Percentiles rank a stretch among this genome's conserved stretches.
phyloP scores from a whole-genome alignment of 1,140 invertebrate species.

The Prorops nasuta region DNA sequence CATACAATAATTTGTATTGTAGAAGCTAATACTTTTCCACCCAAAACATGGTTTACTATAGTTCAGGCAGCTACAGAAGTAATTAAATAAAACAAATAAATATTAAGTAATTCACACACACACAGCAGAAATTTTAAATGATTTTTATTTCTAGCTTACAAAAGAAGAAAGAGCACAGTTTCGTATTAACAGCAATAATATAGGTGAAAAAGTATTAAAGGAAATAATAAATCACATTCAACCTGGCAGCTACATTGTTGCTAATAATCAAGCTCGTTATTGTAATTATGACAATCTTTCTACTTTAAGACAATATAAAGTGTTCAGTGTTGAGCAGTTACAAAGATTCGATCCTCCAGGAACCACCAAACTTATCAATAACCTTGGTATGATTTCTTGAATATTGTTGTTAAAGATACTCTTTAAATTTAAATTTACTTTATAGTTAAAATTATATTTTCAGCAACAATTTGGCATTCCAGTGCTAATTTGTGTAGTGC shows the following conservation, averaged over 20 bases:
- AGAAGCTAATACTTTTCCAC: slow-evolving; percentile 49
- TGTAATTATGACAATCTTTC: slow-evolving; percentile 49
- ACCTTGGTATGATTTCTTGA: slow-evolving; percentile 36
- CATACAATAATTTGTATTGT: slow-evolving; percentile 56
- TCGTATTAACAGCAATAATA: slow-evolving; percentile 19
- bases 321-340: slow-evolving; percentile 49
- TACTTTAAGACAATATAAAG: slow-evolving; percentile 44
- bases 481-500: slow-evolving; percentile 52
- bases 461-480: slow-evolving; percentile 55
- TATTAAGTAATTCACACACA: slow-evolving; percentile 12
- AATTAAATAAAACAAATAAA: too few relatives aligned
- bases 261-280: slow-evolving; percentile 46
- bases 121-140: too few relatives aligned
- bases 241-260: slow-evolving; percentile 49
- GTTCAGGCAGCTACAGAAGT: slow-evolving; percentile 45
- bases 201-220: slow-evolving; percentile 48
- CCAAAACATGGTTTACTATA: slow-evolving; percentile 51
- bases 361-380: slow-evolving; percentile 40
- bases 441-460: slow-evolving; percentile 10
- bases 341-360: slow-evolving; percentile 47
- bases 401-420: slow-evolving; percentile 9
- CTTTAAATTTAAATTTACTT: background rate
- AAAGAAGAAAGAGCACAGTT: slow-evolving; percentile 21
- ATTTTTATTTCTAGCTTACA: slow-evolving; percentile 29
- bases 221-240: slow-evolving; percentile 40